Base-by-base conservation (phyloP, 1,140 invertebrate species). In the Drosophila insularis region DNA sequence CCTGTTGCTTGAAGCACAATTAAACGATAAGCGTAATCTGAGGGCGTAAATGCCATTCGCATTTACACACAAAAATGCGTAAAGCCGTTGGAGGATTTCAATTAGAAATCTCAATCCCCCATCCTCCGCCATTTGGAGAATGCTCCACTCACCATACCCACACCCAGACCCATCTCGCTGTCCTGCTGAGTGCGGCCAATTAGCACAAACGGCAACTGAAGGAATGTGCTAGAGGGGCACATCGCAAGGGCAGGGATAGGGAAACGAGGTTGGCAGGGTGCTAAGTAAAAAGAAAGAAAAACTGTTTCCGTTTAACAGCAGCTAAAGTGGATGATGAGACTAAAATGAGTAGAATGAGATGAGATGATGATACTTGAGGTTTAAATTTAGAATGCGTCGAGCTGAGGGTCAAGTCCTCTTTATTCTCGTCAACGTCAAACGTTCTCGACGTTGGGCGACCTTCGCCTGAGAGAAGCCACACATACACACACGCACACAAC, bases 11-110 rank as follows among this genome's bases (percentile, higher is more conserved):
- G 62, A 54, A 69, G 84, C 82, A 50, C 43, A 89, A 87, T 87
- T 87, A 87, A 87, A 80, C 79, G 82, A 87, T 87, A 89, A 89
- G 82, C 79, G 64, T 89, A 80, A 87, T 87, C 82, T 87, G 37
- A 68, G 63, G 68, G 75, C 75, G 72, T 75, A 68, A 78, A 78
- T 78, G 27, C 55, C 56, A 58, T 78, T 87, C 78, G 76, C 81
- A 85, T 87, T 85, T 87, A 50, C 43, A 50, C 78, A 71, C 79
- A 82, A 76, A 79, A 87, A 78, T 89, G 79, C 82, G 82, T 82
- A 71, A 89, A 82, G 79, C 71, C 76, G 79, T 87, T 67, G 75
- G 46, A 71, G 75, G 69, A 80, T 89, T 87, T 87, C 75, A 87
- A 87, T 87, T 89, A 82, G 79, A 64, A 75, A 63, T 58, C 61